These are phyloP conservation scores for Mantis religiosa DNA, from an alignment of 2,888 invertebrate species.

Conservation along the genomic window DNA sequence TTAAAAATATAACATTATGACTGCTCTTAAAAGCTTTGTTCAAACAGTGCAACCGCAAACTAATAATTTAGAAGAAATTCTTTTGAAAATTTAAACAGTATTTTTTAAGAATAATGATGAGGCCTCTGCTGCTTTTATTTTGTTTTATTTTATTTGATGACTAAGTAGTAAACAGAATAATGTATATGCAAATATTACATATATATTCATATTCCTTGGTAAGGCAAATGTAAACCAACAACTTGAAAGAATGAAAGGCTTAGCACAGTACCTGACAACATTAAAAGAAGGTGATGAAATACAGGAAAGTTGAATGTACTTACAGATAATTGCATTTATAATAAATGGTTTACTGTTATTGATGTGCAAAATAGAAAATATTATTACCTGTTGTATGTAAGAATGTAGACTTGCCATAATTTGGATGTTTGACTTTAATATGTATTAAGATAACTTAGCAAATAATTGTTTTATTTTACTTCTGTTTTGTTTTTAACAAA, in stretches of 20 bases:
- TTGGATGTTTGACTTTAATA: background rate
- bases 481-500: background rate
- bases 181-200: background rate
- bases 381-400: background rate
- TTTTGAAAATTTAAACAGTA: too few relatives aligned
- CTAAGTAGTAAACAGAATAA: too few relatives aligned
- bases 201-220: background rate
- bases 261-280: constrained; percentile 25
- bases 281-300: constrained; percentile 1
- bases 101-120: too few relatives aligned
- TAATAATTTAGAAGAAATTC: too few relatives aligned
- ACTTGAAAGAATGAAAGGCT: constrained; percentile 3
- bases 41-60: too few relatives aligned
- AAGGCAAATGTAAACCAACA: background rate
- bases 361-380: background rate
- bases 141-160: too few relatives aligned
- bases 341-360: background rate
- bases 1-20: too few relatives aligned
- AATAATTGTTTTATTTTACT: background rate
- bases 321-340: constrained; percentile 30
- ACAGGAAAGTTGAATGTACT: constrained; percentile 21
- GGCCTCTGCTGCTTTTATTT: too few relatives aligned
- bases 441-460: background rate
- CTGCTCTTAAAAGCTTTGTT: too few relatives aligned
- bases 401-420: background rate